Conservation (phyloP, 2,797 vertebrate genomes). For the Florisuga fusca region DNA sequence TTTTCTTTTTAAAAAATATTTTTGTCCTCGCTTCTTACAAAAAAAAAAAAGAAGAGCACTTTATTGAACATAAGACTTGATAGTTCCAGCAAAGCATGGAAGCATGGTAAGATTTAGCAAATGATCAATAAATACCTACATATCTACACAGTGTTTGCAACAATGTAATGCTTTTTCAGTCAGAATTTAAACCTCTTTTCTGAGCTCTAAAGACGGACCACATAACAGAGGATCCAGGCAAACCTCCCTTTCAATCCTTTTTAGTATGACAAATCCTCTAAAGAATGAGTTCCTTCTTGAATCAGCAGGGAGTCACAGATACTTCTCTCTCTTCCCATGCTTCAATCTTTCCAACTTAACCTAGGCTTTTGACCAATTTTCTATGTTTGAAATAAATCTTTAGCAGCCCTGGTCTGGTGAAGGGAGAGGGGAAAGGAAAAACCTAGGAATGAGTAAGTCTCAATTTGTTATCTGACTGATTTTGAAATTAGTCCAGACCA, state of each 20-base stretch:
- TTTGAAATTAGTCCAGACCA: background rate
- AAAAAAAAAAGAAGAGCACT: background rate
- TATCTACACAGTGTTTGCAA: background rate
- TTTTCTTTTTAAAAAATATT: background rate
- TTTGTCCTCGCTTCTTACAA: background rate
- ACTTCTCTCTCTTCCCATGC: background rate
- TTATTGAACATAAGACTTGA: background rate
- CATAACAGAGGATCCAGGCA: background rate
- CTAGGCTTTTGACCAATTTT: background rate
- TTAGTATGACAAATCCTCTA: background rate
- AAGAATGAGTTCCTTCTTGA: background rate
- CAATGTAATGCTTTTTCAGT: background rate
- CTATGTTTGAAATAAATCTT: background rate
- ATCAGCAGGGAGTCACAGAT: background rate
- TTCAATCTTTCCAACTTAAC: background rate
- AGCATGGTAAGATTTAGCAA: background rate
- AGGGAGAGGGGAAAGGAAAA: background rate
- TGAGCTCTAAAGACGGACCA: background rate
- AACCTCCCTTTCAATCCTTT: background rate
- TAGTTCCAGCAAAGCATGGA: background rate
- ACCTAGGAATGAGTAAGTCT: background rate
- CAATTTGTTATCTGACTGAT: background rate
- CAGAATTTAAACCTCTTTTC: background rate
- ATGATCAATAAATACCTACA: background rate
- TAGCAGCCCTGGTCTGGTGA: background rate